These are phyloP conservation scores for Phalacrocorax carbo DNA, from an alignment of 2,113 vertebrate genomes.

Conservation along the genomic window DNA sequence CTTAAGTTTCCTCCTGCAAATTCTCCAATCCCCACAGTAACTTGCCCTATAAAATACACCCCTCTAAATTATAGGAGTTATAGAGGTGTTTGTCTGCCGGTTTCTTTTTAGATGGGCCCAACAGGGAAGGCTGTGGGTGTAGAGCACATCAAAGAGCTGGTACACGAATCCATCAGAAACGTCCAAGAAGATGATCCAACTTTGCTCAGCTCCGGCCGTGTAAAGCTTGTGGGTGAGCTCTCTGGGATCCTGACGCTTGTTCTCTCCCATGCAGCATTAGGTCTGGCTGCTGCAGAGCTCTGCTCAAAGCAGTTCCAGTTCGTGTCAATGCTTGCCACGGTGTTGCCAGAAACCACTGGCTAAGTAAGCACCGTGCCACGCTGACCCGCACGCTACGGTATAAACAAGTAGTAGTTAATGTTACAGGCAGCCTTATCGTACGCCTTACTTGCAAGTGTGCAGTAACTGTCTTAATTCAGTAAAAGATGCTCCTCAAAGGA, in stretches of 20 bases:
- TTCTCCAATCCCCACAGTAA: background rate
- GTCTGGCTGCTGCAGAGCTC: background rate
- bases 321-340: background rate
- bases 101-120: constrained; percentile 74
- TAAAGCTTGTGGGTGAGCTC: constrained; percentile 82
- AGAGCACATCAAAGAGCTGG: constrained; percentile 87
- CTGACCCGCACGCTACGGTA: background rate
- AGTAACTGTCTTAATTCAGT: background rate
- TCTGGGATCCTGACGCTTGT: fast-evolving
- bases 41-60: background rate
- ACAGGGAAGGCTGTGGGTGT: constrained; percentile 86
- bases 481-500: background rate
- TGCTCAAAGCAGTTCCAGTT: fast-evolving
- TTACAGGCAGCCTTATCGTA: background rate
- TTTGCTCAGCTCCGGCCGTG: constrained; percentile 80
- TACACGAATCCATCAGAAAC: constrained; percentile 79
- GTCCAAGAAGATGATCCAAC: constrained; percentile 81
- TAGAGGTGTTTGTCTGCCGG: background rate
- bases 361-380: fast-evolving
- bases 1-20: background rate
- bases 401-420: background rate
- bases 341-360: background rate
- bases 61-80: background rate
- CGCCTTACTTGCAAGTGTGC: background rate
- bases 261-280: fast-evolving